These are phyloP conservation scores for Ceratina australensis DNA, from an alignment of 1,140 invertebrate species.

Conservation along the genomic window DNA sequence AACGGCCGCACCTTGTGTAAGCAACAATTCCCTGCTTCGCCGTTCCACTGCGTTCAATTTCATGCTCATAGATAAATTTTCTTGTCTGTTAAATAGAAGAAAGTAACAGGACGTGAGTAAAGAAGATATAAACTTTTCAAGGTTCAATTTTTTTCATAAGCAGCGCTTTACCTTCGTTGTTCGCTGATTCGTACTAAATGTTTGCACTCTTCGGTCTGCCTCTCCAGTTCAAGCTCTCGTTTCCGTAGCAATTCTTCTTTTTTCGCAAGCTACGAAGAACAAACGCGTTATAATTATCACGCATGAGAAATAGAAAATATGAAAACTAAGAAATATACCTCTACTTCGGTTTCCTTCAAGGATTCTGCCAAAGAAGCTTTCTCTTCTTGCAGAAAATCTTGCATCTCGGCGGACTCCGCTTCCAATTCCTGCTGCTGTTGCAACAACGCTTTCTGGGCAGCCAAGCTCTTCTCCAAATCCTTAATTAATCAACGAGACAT, in stretches of 20 bases:
- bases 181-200: slow-evolving; percentile 89
- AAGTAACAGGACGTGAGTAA: neutral
- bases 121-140: slow-evolving; percentile 6
- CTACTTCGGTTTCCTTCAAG: slow-evolving; percentile 86
- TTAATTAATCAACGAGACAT: slow-evolving; percentile 61
- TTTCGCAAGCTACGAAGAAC: slow-evolving; percentile 61
- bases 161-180: slow-evolving; percentile 83
- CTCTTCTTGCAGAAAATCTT: slow-evolving; percentile 89
- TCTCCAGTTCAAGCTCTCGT: slow-evolving; percentile 82
- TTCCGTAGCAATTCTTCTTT: slow-evolving; percentile 79
- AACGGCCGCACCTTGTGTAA: slow-evolving; percentile 85
- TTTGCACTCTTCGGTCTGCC: slow-evolving; percentile 87
- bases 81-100: slow-evolving; percentile 78
- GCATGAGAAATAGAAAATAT: neutral
- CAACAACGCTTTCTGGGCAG: slow-evolving; percentile 83
- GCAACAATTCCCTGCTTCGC: slow-evolving; percentile 83
- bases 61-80: slow-evolving; percentile 84
- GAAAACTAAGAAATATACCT: no score
- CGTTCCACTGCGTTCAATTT: slow-evolving; percentile 83
- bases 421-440: slow-evolving; percentile 87
- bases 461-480: slow-evolving; percentile 85
- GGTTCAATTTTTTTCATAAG: neutral
- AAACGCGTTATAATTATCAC: neutral
- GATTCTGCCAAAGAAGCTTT: slow-evolving; percentile 86
- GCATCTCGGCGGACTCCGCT: slow-evolving; percentile 85